Percentiles rank a stretch among this genome's conserved stretches.
These are phyloP conservation scores for Ispidina lecontei DNA, from an alignment of 2,797 vertebrate species.

Conservation along the genomic window DNA sequence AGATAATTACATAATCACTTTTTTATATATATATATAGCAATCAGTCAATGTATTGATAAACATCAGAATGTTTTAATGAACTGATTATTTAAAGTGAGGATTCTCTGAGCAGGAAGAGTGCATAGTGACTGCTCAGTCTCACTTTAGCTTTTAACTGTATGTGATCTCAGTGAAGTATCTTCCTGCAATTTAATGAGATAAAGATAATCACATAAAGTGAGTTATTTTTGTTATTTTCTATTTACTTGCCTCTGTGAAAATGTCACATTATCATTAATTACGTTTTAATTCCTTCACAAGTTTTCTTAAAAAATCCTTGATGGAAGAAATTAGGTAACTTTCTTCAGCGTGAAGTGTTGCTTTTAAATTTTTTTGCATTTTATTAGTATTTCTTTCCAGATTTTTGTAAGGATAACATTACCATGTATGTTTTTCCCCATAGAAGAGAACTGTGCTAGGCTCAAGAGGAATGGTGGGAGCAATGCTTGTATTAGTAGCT, in stretches of 20 bases:
- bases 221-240: background rate
- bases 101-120: background rate
- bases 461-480: background rate
- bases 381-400: background rate
- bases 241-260: background rate
- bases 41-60: constrained; percentile 7
- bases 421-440: background rate
- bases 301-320: background rate
- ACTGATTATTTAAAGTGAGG: background rate
- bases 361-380: background rate
- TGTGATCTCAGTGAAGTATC: background rate
- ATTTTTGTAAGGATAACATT: background rate
- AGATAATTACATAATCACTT: background rate
- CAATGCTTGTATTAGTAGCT: background rate
- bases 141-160: background rate
- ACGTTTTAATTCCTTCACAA: background rate
- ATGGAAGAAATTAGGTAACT: background rate
- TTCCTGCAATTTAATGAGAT: background rate
- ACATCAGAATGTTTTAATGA: background rate
- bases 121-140: background rate
- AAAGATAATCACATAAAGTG: background rate
- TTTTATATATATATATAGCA: background rate
- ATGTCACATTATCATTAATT: background rate
- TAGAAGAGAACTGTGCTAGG: background rate
- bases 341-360: background rate